Evolutionary conservation across 1,140 invertebrate species (phyloP), one percentile per base, ranked within the genome.

Genomic region (Drusus annulatus): DNA sequence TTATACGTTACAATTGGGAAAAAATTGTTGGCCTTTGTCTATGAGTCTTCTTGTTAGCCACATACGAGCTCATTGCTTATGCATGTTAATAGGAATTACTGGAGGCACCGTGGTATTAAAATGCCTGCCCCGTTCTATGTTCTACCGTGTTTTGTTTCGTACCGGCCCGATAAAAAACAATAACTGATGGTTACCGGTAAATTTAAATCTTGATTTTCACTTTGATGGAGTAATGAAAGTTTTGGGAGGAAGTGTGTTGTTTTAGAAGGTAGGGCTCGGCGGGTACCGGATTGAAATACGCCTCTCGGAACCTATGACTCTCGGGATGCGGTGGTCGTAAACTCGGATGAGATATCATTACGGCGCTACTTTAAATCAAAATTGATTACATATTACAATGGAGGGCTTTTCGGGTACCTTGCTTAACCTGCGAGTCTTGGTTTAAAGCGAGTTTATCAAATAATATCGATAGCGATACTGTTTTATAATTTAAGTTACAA

Each of bases 1-100:
- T 79, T 79, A 79, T 63, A 79, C 60, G 78, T 73, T 79, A 63
- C 78, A 51, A 79, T 78, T 63, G 51, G 78, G 78, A 51, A 79
- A 79, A 79, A 79, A 69, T 79, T 25, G 78, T 62, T 74, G 21
- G 78, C 28, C 78, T 79, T 79, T 79, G 78, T 79, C 78, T 79
- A 79, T 79, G 78, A 63, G 28, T 73, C 54, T 65, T 25, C 78
- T 79, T 63, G 78, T 79, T 79, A 79, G 23, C 62, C 51, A 56
- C 62, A 69, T 74, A 25, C 69, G 69, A 25, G 54, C 3, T 16
- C 63, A 69, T 74, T 50, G 45, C 50, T 23, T 69, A 69, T 78
- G 76, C 76, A 78, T 78, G 63, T 68, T 78, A 78, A 78, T 78
- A 65, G 76, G 58, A 69, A 78, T 78, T 78, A 78, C 45, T 68